Conservation (phyloP, 2,113 vertebrate species). For the Octodon degus region DNA sequence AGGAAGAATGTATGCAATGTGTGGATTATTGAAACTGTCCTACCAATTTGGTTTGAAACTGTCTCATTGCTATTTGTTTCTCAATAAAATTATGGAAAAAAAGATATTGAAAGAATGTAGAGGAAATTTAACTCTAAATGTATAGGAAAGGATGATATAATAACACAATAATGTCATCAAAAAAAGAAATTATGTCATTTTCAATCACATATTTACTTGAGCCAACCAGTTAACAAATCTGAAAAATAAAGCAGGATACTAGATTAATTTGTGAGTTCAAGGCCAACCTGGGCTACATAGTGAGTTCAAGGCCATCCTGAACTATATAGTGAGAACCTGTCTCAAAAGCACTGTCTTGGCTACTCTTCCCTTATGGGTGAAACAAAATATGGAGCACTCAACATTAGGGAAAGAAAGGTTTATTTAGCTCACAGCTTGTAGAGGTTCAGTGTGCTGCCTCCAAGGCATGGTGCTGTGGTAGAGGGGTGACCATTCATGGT, state of each 20-base stretch:
- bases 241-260: background rate
- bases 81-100: no score
- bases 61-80: no score
- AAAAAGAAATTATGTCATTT: background rate
- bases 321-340: background rate
- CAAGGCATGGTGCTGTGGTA: background rate
- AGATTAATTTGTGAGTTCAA: background rate
- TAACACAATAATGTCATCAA: background rate
- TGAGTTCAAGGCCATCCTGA: background rate
- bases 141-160: background rate
- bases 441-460: background rate
- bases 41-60: no score
- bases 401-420: background rate
- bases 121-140: slow-evolving; percentile 12
- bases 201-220: background rate
- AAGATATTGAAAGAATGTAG: background rate
- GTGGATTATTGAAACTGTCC: no score
- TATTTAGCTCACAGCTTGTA: background rate
- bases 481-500: background rate
- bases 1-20: no score
- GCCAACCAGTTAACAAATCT: background rate
- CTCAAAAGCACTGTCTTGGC: background rate
- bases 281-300: background rate
- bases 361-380: background rate
- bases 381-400: background rate